Percentiles rank a stretch among this genome's conserved stretches.
Evolutionary conservation across 2,888 invertebrate species (phyloP).

Genomic region (Orchesellides sinensis): DNA sequence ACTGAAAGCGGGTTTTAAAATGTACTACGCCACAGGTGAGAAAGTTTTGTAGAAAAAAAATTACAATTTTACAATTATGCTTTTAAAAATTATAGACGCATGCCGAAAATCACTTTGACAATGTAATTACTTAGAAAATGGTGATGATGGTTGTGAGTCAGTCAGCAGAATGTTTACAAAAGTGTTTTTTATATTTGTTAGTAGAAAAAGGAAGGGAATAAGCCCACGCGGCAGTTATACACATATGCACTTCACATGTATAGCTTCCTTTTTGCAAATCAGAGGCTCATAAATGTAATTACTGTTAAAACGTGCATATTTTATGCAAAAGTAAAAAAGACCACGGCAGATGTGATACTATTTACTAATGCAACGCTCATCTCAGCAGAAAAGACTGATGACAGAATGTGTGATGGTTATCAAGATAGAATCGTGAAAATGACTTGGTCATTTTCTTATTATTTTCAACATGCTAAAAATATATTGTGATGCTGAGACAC

Average conservation of each 20-base stretch:
- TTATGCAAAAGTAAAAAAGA: constrained; percentile 53
- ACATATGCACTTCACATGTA: no score
- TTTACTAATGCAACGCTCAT: background rate
- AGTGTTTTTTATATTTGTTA: no score
- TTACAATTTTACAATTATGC: no score
- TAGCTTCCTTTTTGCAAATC: constrained; percentile 49
- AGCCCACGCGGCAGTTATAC: background rate
- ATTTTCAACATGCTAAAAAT: background rate
- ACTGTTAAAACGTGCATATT: constrained; percentile 57
- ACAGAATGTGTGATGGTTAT: background rate
- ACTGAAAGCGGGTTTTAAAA: no score
- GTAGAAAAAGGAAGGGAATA: no score
- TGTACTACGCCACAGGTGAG: no score
- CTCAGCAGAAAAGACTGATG: background rate
- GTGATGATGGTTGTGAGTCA: no score
- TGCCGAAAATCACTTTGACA: background rate
- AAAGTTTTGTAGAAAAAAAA: no score
- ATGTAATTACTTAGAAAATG: background rate
- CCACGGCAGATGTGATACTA: constrained; percentile 6
- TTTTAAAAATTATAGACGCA: no score
- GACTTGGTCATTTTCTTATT: background rate
- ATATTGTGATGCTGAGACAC: background rate
- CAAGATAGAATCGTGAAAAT: constrained; percentile 15
- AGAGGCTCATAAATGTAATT: constrained; percentile 60
- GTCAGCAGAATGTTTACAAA: background rate